Evolutionary conservation across 1,140 invertebrate species (phyloP), one percentile per base, ranked within the genome.

Genomic region (Acyrthosiphon pisum): DNA sequence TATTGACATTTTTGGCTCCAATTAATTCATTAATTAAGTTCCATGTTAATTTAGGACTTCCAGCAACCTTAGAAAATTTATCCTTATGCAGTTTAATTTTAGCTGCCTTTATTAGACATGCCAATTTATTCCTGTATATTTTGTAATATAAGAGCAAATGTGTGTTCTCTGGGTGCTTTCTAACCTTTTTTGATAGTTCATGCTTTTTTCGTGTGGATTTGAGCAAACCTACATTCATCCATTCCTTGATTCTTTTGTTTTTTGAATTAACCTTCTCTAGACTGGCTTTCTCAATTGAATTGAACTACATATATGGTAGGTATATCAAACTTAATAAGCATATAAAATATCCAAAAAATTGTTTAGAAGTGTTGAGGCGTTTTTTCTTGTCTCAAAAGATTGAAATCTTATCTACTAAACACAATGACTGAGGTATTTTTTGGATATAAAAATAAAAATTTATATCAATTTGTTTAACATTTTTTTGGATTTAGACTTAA

Each of bases 191-290:
- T 84, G 35, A 84, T 84, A 35, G n/a, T 84, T 84, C 81, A 84
- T 41, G 35, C 6, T 84, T 41, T 84, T 84, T 84, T 84, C n/a
- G 81, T 84, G 81, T 35, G n/a, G 81, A 84, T 30, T 84, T 84
- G 81, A 84, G 81, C 7, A 41, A 84, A 41, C 81, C 81, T 84
- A n/a, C n/a, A 84, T 35, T 84, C 81, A 84, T 84, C 81, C n/a
- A 84, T 84, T 84, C 81, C 81, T 84, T 84, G 11, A 84, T 84
- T 41, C 81, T 84, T 84, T 84, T 84, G n/a, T 84, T 84, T 84
- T 84, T 84, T 84, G n/a, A 41, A 84, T 84, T 84, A 84, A 84
- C 56, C 26, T 60, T 60, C 8, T 60, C 56, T 30, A 60, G 26
- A 60, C 23, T 60, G 56, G 56, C 56, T 60, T 60, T 60, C 23